Base-by-base conservation (phyloP, 1,140 invertebrate species). In the Drosophila gunungcola region DNA sequence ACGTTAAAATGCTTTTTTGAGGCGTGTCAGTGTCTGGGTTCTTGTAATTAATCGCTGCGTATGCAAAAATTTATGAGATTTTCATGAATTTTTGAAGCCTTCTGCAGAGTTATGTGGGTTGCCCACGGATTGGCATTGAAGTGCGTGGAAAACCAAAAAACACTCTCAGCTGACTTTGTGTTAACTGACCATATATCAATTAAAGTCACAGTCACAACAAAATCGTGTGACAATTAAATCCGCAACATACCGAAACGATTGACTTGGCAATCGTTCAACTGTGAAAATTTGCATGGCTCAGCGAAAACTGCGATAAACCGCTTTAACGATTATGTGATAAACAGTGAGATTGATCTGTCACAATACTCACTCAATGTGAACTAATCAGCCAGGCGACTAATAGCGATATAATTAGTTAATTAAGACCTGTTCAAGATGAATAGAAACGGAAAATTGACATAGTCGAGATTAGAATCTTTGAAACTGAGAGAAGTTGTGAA, bases 141-240 rank as follows among this genome's bases (percentile, higher is more conserved):
- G 62, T 89, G 84, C 84, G 79, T 88, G 75, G 65, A 70, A 36
- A 62, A 12, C 39, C 48, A n/a, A 64, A 57, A 74, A 69, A 69
- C 52, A 62, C 54, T 73, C 72, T 67, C 84, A 77, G 84, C 29
- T 57, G 67, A 70, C 67, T 64, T 43, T 51, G 29, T 64, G 45
- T 58, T 58, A 42, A 25, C 56, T 49, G 58, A 53, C 62, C 72
- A 89, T 88, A 89, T 89, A 88, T 88, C 83, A 88, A 80, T 88
- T 89, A 78, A 72, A 78, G 74, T 78, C 75, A 80, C 72, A 88
- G 80, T 88, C 80, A 89, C 72, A 88, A 89, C 83, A 86, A 79
- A 57, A 70, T 76, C 80, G 76, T 83, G 84, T 89, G 83, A 88
- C 83, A 89, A 86, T 88, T 86, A 77, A 69, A 65, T 49, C 48